A percentile compares a stretch with the other conserved stretches of the same genome.
Conservation (phyloP, 2,113 vertebrate species). For the Martes martes region DNA sequence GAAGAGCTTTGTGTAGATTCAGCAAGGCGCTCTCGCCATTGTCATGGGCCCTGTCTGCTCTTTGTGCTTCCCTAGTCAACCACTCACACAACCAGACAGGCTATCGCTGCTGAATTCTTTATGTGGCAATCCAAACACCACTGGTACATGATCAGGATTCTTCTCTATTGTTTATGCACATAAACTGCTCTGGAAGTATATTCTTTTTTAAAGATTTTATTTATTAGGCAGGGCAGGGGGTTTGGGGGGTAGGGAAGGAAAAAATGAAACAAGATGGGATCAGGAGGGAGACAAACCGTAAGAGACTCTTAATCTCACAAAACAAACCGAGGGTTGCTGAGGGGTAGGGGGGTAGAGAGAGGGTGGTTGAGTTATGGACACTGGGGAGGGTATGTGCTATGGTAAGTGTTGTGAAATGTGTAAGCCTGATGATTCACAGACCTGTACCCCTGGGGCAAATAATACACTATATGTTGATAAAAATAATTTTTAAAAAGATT, state of each 20-base stretch:
- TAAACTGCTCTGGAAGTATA: neutral
- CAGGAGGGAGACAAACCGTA: too few species aligned
- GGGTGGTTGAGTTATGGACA: too few species aligned
- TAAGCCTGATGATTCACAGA: too few species aligned
- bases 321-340: too few species aligned
- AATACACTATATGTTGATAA: too few species aligned
- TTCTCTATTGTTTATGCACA: constrained; percentile 31
- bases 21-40: neutral
- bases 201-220: neutral
- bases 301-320: too few species aligned
- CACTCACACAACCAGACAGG: constrained; percentile 36
- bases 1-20: constrained; percentile 68
- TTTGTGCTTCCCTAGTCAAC: neutral
- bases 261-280: too few species aligned
- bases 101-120: neutral
- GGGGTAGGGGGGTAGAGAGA: too few species aligned
- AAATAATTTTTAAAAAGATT: neutral
- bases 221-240: neutral
- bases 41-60: constrained; percentile 29
- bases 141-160: neutral
- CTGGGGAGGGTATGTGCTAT: too few species aligned
- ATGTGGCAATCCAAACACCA: neutral
- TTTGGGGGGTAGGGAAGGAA: too few species aligned
- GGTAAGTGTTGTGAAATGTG: too few species aligned
- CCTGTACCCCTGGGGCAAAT: too few species aligned